Evolutionary conservation across 1,140 invertebrate species (phyloP), one percentile per base, ranked within the genome.

Genomic region (Lepidotrigona ventralis): DNA sequence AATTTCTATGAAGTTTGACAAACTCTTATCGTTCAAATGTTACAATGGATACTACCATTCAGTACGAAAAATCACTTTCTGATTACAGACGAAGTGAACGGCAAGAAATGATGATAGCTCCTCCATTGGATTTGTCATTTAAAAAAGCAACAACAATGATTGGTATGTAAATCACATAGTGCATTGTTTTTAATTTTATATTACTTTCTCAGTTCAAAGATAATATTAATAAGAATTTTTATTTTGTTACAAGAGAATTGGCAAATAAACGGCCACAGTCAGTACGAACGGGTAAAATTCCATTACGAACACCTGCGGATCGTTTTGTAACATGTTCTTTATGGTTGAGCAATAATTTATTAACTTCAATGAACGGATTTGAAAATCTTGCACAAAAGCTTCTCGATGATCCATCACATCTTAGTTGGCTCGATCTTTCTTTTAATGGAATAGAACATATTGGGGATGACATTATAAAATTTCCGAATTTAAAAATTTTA

Each of bases 351-450:
- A 95, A 95, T 86, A 95, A 95, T 87, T 90, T 89, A 53, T 81
- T 95, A 8, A 91, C 85, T 26, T 93, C 91, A n/a, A 91, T 93
- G 33, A 85, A 86, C 12, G 90, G 92, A 64, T 82, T 95, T 46
- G 89, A 93, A 33, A 83, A 83, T 19, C 91, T 95, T 8, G 87
- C 92, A 0, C 90, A 93, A 0, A 87, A 89, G 11, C 86, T 92
- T 51, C 89, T 95, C 4, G 93, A 94, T 46, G 83, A 92, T 58
- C 94, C 95, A 0, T 64, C 78, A 0, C 84, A 91, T 17, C 91
- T 95, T 9, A 92, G 92, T 15, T 95, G 95, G 95, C 81, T 95
- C 4, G 95, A 95, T 91, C 92, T 95, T 23, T 95, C 95, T 0
- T 95, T 94, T 85, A 95, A 95, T 78, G 90, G 90, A n/a, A 92